Evolutionary conservation across 2,888 invertebrate genomes (phyloP), one percentile per base, ranked within the genome.

Genomic region (Steromphala cineraria): DNA sequence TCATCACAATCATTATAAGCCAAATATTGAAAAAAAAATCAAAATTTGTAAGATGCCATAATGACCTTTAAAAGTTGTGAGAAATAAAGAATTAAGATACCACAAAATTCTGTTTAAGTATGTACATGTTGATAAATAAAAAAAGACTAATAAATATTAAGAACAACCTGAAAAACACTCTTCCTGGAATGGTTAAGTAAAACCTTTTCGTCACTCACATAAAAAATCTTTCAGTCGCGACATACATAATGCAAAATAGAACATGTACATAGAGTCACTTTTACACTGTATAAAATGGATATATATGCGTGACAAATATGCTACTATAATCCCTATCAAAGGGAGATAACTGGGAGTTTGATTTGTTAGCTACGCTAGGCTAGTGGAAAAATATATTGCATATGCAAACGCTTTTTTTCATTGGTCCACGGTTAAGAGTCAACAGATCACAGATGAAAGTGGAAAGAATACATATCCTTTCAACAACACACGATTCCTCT

Each of bases 331-430:
- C 71, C 71, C 71, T 36, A 71, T 71, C 71, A 71, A 71, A 36
- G 71, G 71, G 71, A 19, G 36, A 71, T 40, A 71, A 71, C 46
- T 46, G 13, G 40, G 31, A 71, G 36, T 71, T 71, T 71, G 71
- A 71, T 40, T 71, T 36, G 71, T 71, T 71, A 28, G 28, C 71
- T 71, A 71, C 13, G 24, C 28, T 71, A 71, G 71, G 40, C 71
- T 71, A 40, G 19, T 71, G 71, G 71, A 71, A 71, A 71, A 71
- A 71, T 71, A 71, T 71, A 71, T 71, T 71, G 71, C 71, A 71
- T 71, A 71, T 71, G 71, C 31, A 71, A 56, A 71, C 71, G 24
- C 31, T 71, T 28, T 71, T 67, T 40, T n/a, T 71, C 21, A 19
- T 62, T 71, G 71, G 71, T 71, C 71, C 71, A 71, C 71, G 40